These are phyloP conservation scores for Amphipoea oculea DNA, from an alignment of 2,888 invertebrate genomes.

Conservation along the genomic window DNA sequence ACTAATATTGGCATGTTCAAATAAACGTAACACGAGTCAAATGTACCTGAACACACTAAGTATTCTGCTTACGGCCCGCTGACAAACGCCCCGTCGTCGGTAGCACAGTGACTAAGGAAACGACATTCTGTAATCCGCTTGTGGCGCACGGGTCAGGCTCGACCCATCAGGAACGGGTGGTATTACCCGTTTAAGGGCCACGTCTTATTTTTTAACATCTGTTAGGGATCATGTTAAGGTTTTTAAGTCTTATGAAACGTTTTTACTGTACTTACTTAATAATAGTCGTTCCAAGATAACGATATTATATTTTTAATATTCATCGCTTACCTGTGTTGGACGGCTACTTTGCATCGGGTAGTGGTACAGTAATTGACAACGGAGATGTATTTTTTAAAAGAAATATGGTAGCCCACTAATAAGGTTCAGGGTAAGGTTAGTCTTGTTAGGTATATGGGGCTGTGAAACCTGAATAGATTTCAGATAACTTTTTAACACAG, in stretches of 20 bases:
- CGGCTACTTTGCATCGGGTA: slow-evolving; percentile 15
- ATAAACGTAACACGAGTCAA: slow-evolving; percentile 56
- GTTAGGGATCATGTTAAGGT: slow-evolving; percentile 37
- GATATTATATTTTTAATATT: slow-evolving; percentile 39
- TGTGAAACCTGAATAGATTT: neutral
- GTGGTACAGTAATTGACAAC: slow-evolving; percentile 17
- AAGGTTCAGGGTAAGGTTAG: neutral
- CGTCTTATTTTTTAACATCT: slow-evolving; percentile 49
- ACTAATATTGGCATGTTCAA: slow-evolving; percentile 57
- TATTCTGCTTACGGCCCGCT: slow-evolving; percentile 68
- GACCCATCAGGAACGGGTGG: slow-evolving; percentile 61
- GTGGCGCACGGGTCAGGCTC: slow-evolving; percentile 72
- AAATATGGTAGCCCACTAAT: neutral
- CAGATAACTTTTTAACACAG: neutral
- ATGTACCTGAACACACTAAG: slow-evolving; percentile 58
- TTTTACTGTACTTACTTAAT: slow-evolving; percentile 15
- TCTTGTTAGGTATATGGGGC: neutral
- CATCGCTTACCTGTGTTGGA: slow-evolving; percentile 18
- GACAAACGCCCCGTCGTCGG: slow-evolving; percentile 70
- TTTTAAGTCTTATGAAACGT: slow-evolving; percentile 18
- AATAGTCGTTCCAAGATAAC: slow-evolving; percentile 14
- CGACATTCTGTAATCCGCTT: slow-evolving; percentile 77
- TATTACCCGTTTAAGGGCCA: slow-evolving; percentile 51
- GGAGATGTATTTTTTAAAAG: slow-evolving; percentile 6
- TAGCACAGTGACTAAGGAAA: slow-evolving; percentile 55